phyloP scores from a whole-genome alignment of 2,797 vertebrate genomes.

The Gallinago solitaria region DNA sequence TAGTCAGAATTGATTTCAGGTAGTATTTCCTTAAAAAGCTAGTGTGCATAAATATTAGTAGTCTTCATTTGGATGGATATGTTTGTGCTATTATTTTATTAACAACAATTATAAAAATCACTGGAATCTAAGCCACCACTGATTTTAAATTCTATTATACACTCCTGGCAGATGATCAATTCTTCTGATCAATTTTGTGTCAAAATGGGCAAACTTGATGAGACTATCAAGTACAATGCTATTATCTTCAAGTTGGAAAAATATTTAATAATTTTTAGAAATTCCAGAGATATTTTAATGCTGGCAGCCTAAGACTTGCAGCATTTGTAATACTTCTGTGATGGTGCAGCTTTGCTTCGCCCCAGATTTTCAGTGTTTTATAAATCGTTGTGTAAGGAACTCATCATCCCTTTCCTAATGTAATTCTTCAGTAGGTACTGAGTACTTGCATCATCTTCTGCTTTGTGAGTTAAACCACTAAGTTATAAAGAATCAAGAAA shows the following conservation, averaged over 20 bases:
- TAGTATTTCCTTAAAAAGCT: neutral
- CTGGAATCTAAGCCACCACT: neutral
- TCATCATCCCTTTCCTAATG: neutral
- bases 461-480: neutral
- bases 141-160: neutral
- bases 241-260: neutral
- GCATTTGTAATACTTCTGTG: neutral
- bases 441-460: neutral
- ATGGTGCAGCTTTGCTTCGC: neutral
- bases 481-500: neutral
- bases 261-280: neutral
- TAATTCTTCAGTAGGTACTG: neutral
- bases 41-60: neutral
- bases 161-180: neutral
- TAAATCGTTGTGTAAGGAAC: neutral
- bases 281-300: neutral
- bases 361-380: neutral
- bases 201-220: neutral
- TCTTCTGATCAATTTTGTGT: neutral
- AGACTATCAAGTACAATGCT: neutral
- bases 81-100: neutral
- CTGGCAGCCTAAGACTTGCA: neutral
- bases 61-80: neutral
- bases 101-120: neutral
- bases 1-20: neutral